phyloP scores from a whole-genome alignment of 37 sponge, comb jelly and placozoan genomes.

The Hormiphora californensis region DNA sequence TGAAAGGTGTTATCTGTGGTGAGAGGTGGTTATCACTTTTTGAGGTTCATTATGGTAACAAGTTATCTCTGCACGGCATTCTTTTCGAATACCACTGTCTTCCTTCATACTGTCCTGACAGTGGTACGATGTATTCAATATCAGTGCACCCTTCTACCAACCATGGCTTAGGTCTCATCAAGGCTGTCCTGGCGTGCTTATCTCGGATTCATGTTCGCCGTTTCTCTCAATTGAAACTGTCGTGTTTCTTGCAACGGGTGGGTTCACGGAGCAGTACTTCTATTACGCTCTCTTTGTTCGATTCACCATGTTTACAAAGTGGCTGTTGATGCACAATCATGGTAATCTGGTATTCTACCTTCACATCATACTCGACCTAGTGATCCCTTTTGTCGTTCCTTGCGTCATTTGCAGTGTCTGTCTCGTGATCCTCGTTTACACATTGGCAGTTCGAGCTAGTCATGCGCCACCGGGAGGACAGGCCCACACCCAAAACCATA shows the following conservation, averaged over 20 bases:
- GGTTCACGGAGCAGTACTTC: not conserved
- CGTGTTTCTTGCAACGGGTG: no score
- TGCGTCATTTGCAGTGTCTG: conserved; percentile 26
- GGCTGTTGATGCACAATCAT: not conserved
- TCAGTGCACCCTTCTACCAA: conserved; percentile 6
- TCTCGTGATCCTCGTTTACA: not conserved
- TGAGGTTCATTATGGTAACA: not conserved
- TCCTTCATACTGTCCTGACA: conserved; percentile 39
- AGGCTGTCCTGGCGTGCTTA: no score
- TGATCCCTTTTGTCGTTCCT: conserved; percentile 1
- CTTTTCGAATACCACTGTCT: not conserved
- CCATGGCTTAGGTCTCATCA: not conserved
- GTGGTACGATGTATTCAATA: conserved; percentile 39
- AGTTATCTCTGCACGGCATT: not conserved
- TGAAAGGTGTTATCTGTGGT: no score
- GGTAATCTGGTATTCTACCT: not conserved
- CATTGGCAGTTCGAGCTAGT: not conserved
- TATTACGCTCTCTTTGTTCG: conserved; percentile 20
- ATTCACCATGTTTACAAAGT: not conserved
- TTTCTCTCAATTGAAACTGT: no score
- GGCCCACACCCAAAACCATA: not conserved
- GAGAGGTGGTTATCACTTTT: no score
- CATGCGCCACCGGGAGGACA: not conserved
- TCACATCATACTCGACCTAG: not conserved
- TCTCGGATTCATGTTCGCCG: no score